Percentiles rank a stretch among this genome's conserved stretches.
These are phyloP conservation scores for Leptopilina syphax DNA, from an alignment of 2,888 invertebrate genomes.

Conservation along the genomic window DNA sequence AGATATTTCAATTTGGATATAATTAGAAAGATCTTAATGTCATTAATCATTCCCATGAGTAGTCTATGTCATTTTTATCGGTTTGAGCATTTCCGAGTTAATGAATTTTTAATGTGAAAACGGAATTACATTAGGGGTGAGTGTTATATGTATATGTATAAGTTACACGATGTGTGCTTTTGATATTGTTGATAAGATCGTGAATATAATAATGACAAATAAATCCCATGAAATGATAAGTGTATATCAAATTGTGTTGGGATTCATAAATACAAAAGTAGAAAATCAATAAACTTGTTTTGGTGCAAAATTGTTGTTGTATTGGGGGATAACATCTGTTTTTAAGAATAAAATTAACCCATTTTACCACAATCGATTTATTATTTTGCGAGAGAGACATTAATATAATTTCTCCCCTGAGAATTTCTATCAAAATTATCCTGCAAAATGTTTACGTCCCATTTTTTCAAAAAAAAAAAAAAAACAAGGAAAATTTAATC, in stretches of 20 bases:
- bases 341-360: not conserved
- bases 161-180: not conserved
- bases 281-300: slow-evolving; percentile 18
- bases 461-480: not conserved
- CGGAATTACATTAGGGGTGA: slow-evolving; percentile 36
- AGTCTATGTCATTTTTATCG: slow-evolving; percentile 33
- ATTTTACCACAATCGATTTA: not conserved
- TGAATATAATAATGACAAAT: slow-evolving; percentile 20
- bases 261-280: not conserved
- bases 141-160: not conserved
- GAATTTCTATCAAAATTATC: slow-evolving; percentile 5
- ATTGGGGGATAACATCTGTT: slow-evolving; percentile 4
- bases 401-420: not conserved
- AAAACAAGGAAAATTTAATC: too few relatives aligned
- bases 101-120: slow-evolving; percentile 37
- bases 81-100: slow-evolving; percentile 27
- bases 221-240: slow-evolving; percentile 30
- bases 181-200: slow-evolving; percentile 14
- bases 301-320: slow-evolving; percentile 2
- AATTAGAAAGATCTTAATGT: not conserved
- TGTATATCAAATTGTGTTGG: not conserved
- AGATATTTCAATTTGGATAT: not conserved
- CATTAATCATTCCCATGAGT: slow-evolving; percentile 15
- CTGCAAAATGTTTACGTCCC: not conserved
- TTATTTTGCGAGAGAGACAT: not conserved